phyloP scores from a whole-genome alignment of 2,113 vertebrate species.

The Tenrec ecaudatus region DNA sequence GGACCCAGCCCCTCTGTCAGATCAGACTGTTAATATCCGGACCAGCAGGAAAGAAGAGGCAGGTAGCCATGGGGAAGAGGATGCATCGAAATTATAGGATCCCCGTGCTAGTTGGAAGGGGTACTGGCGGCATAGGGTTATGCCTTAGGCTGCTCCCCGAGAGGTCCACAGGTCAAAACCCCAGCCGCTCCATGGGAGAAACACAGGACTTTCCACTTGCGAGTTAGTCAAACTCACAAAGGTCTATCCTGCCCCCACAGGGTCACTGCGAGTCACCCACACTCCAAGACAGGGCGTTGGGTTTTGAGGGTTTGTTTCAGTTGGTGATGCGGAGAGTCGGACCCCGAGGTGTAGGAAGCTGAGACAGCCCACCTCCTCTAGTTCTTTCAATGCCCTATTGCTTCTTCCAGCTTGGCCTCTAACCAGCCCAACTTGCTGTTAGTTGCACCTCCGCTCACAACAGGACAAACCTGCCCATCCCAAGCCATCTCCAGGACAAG shows the following conservation, averaged over 20 bases:
- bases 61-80: background rate
- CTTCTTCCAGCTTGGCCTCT: background rate
- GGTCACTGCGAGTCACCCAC: background rate
- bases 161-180: background rate
- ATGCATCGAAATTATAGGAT: background rate
- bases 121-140: background rate
- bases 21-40: background rate
- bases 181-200: no score
- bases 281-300: background rate
- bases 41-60: background rate
- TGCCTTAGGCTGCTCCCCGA: background rate
- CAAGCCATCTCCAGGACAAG: no score
- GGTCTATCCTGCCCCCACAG: no score
- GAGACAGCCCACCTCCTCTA: no score
- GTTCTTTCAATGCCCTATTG: background rate
- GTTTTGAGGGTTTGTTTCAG: no score
- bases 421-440: background rate
- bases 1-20: background rate
- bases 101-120: background rate
- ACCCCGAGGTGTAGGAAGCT: background rate
- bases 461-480: no score
- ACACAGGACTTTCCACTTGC: no score
- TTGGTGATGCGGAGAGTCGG: background rate
- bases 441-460: background rate
- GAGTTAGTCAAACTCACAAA: no score